Base-by-base conservation (phyloP, 1,140 invertebrate species). In the Triops longicaudatus region DNA sequence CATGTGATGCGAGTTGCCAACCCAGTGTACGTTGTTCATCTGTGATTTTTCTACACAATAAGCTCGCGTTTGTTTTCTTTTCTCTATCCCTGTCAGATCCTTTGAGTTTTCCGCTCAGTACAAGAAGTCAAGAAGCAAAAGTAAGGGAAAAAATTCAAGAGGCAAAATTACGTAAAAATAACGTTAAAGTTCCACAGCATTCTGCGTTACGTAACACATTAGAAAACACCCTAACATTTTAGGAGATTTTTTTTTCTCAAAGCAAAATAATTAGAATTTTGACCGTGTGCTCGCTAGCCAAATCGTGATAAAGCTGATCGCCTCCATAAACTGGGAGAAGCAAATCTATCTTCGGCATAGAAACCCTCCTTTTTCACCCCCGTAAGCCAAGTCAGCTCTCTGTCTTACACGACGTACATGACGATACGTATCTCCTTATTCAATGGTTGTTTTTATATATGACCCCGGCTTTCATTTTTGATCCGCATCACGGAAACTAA, bases 11-110 rank as follows among this genome's bases (percentile, higher is more conserved):
- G 50, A 63, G 50, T 63, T 63, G 50, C 50, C 50, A 63, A 63
- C 50, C 50, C 50, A 63, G 50, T 63, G 50, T 63, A 63, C 50
- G 50, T 63, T 22, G 50, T 63, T 63, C 50, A 63, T 22, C 50
- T 63, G 50, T 63, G 50, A 63, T 63, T 63, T 63, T 63, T 63
- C 50, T 63, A 63, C 50, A 63, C 50, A 63, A 63, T 63, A 63
- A 63, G 17, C 31, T 37, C 14, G 10, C 50, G 50, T 63, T 63
- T 63, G 14, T 17, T 22, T 63, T 22, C 22, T n/a, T 63, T 22
- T 63, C 1, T 22, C 50, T 63, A n/a, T n/a, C n/a, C 22, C 50
- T 63, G 50, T 63, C 50, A 63, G 50, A 17, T 63, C 50, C n/a
- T 22, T 63, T 63, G 50, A 17, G 50, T 63, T 63, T 22, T 63